phyloP scores from a whole-genome alignment of 2,888 invertebrate species.

The Rhabditophanes sp. region DNA sequence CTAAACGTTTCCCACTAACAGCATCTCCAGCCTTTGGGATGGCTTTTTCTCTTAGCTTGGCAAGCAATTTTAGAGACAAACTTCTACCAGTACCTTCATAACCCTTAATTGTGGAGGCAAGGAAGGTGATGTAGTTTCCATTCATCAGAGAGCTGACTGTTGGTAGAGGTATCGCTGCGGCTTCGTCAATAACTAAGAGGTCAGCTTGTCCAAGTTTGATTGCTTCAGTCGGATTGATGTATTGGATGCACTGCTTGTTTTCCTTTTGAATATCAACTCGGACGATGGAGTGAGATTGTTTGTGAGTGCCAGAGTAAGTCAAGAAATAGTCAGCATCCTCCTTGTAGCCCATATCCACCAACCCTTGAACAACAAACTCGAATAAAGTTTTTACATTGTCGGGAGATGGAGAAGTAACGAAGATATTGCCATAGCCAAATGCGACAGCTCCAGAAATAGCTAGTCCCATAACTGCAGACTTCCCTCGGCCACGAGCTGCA shows the following conservation, averaged over 20 bases:
- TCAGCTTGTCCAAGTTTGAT: constrained; percentile 78
- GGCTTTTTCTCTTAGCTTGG: constrained; percentile 57
- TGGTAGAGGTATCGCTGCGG: constrained; percentile 89
- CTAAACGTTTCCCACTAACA: constrained; percentile 37
- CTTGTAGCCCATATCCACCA: constrained; percentile 68
- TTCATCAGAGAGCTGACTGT: constrained; percentile 56
- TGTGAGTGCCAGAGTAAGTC: too few species aligned
- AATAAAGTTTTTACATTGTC: constrained; percentile 93
- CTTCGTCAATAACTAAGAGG: constrained; percentile 87
- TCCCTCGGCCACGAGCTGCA: constrained; percentile 82
- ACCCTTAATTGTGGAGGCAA: constrained; percentile 91
- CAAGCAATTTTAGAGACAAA: constrained; percentile 76
- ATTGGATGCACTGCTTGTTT: constrained; percentile 53
- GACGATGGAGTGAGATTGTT: background rate
- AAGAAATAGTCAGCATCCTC: constrained; percentile 24
- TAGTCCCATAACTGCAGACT: constrained; percentile 76
- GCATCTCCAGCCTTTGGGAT: too few species aligned
- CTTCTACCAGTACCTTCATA: constrained; percentile 72
- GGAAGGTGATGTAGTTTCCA: constrained; percentile 51
- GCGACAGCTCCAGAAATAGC: constrained; percentile 58
- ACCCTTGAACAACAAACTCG: constrained; percentile 79
- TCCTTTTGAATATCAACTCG: constrained; percentile 1
- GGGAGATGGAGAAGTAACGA: constrained; percentile 90
- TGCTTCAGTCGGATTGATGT: constrained; percentile 80
- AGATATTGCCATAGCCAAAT: constrained; percentile 69